phyloP scores from a whole-genome alignment of 2,113 vertebrate species.

The Clinocottus analis region DNA sequence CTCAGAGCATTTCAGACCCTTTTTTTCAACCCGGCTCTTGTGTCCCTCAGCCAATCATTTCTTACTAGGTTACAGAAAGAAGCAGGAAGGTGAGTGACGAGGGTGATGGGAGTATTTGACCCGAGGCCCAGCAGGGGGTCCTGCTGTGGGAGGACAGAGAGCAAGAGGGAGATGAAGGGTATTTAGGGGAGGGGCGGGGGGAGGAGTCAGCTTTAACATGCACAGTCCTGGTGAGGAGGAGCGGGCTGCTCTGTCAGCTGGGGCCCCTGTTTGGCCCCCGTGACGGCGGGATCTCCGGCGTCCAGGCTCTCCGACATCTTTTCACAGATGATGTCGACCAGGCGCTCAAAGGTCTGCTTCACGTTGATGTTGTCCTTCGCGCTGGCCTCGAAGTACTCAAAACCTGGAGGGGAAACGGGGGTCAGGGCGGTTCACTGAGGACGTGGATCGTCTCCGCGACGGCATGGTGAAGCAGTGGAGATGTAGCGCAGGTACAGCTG shows the following conservation, averaged over 20 bases:
- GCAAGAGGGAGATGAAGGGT: conserved; percentile 14
- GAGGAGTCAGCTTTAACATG: conserved; percentile 85
- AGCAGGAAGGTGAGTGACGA: conserved; percentile 48
- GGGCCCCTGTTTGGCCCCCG: conserved; percentile 88
- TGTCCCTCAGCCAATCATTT: conserved; percentile 29
- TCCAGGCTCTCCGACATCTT: conserved; percentile 98
- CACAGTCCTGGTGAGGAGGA: conserved; percentile 92
- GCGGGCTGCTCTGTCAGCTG: conserved; percentile 91
- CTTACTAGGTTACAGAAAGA: conserved; percentile 30
- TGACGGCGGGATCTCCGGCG: conserved; percentile 87
- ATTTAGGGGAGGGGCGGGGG: too few relatives aligned
- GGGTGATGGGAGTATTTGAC: conserved; percentile 49
- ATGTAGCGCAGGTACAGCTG: neutral
- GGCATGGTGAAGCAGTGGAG: neutral
- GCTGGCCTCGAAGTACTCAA: conserved; percentile 97
- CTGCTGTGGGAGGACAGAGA: conserved; percentile 45
- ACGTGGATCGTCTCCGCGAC: neutral
- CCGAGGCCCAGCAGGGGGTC: conserved; percentile 39
- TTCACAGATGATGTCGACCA: conserved; percentile 97
- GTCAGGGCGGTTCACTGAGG: neutral
- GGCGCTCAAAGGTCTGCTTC: conserved; percentile 95
- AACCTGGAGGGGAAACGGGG: conserved; percentile 82
- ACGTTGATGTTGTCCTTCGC: conserved; percentile 99
- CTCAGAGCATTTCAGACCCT: conserved; percentile 50
- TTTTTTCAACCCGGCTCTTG: conserved; percentile 50